Conservation (phyloP, 2,797 vertebrate species). For the Simalia tracyae region DNA sequence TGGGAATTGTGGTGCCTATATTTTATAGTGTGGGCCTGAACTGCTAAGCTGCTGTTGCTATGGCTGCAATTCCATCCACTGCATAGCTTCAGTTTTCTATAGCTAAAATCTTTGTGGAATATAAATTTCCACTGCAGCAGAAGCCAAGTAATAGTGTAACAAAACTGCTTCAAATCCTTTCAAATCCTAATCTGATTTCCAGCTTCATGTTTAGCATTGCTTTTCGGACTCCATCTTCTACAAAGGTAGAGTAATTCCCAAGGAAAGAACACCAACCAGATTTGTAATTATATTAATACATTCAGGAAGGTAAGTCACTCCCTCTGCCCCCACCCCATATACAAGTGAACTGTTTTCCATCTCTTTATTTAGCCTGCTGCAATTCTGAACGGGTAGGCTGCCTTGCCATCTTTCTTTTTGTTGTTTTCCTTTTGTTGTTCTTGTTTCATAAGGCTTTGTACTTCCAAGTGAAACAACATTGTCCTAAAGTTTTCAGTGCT, state of each 20-base stretch:
- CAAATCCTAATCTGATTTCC: slow-evolving; percentile 15
- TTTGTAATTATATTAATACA: slow-evolving; percentile 22
- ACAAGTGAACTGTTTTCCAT: not conserved
- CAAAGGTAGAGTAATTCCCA: slow-evolving; percentile 6
- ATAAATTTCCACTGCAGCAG: slow-evolving; percentile 60
- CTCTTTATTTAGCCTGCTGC: slow-evolving; percentile 10
- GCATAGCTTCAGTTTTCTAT: slow-evolving; percentile 48
- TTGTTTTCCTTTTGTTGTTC: slow-evolving; percentile 23
- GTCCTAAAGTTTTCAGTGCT: slow-evolving; percentile 57
- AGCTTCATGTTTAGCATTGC: slow-evolving; percentile 17
- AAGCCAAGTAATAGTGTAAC: slow-evolving; percentile 28
- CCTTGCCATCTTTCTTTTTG: slow-evolving; percentile 36
- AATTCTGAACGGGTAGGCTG: slow-evolving; percentile 39
- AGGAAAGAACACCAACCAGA: not conserved
- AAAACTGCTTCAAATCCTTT: slow-evolving; percentile 28
- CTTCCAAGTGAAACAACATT: slow-evolving; percentile 55
- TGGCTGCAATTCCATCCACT: slow-evolving; percentile 53
- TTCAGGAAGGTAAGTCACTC: not conserved
- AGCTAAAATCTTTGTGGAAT: slow-evolving; percentile 53
- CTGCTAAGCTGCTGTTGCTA: slow-evolving; percentile 61
- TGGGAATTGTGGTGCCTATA: slow-evolving; percentile 52
- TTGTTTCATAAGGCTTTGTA: slow-evolving; percentile 30
- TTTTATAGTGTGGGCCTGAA: slow-evolving; percentile 36
- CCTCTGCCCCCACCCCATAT: not conserved
- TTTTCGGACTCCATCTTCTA: not conserved